phyloP scores from a whole-genome alignment of 1,140 invertebrate genomes.

The Oedothorax gibbosus region DNA sequence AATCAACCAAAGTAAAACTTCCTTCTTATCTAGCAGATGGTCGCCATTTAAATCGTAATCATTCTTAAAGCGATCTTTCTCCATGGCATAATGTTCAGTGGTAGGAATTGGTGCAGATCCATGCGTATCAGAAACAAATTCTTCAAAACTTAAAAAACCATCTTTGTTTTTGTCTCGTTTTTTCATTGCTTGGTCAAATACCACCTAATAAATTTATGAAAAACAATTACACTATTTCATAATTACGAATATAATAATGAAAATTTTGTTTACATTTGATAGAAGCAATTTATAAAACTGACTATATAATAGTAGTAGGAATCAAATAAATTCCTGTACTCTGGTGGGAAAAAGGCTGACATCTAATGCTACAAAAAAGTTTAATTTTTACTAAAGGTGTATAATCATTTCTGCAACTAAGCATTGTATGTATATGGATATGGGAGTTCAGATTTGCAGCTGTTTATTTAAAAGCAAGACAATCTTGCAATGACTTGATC shows the following conservation, averaged over 20 bases:
- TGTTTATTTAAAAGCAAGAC: too few species aligned
- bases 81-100: slow-evolving; percentile 71
- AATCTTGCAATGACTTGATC: too few species aligned
- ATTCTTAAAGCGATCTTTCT: slow-evolving; percentile 91
- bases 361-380: too few species aligned
- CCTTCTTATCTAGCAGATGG: slow-evolving; percentile 81
- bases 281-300: not conserved
- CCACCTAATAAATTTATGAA: slow-evolving; percentile 40
- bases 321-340: too few species aligned
- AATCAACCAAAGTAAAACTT: slow-evolving; percentile 90
- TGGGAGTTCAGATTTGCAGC: too few species aligned
- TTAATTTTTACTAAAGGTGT: too few species aligned
- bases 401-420: too few species aligned
- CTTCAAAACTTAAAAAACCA: slow-evolving; percentile 61
- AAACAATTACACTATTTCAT: slow-evolving; percentile 5
- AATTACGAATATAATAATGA: not conserved
- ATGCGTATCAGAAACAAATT: slow-evolving; percentile 63
- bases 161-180: slow-evolving; percentile 62
- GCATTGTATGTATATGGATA: too few species aligned
- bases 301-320: not conserved
- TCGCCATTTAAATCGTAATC: slow-evolving; percentile 91
- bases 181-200: slow-evolving; percentile 62
- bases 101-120: slow-evolving; percentile 43
- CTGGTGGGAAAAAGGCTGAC: too few species aligned
- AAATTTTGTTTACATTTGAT: not conserved